A percentile compares a stretch with the other conserved stretches of the same genome.
These are phyloP conservation scores for Agriotes lineatus DNA, from an alignment of 2,888 invertebrate genomes.

Conservation along the genomic window DNA sequence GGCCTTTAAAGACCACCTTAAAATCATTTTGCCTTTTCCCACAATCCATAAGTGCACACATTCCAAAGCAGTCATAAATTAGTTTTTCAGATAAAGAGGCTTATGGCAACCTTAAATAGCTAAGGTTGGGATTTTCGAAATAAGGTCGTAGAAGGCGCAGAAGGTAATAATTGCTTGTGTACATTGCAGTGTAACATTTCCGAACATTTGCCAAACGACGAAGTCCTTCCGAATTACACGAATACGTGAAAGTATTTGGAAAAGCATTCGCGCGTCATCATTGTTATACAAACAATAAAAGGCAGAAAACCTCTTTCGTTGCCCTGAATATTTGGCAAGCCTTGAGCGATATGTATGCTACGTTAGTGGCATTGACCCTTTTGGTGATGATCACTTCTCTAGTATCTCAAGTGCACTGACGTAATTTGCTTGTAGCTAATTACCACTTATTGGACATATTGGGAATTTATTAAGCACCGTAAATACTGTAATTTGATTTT, in stretches of 20 bases:
- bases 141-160: no score
- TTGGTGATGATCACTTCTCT: conserved; percentile 14
- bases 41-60: no score
- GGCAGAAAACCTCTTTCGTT: conserved; percentile 3
- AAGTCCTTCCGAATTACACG: not conserved
- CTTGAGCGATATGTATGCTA: conserved; percentile 23
- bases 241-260: not conserved
- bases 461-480: no score
- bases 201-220: not conserved
- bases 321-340: conserved; percentile 33
- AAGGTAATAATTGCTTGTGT: not conserved
- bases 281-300: conserved; percentile 22
- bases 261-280: not conserved
- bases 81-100: no score
- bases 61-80: no score
- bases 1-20: no score
- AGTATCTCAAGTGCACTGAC: conserved; percentile 1
- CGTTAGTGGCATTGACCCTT: conserved; percentile 27
- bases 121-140: no score
- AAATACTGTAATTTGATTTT: no score
- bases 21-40: no score
- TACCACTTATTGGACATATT: not conserved
- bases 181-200: not conserved
- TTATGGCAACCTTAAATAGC: no score
- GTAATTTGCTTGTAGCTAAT: conserved; percentile 17